Conservation (phyloP, 1,140 invertebrate genomes). For the Apocrypta bakeri region DNA sequence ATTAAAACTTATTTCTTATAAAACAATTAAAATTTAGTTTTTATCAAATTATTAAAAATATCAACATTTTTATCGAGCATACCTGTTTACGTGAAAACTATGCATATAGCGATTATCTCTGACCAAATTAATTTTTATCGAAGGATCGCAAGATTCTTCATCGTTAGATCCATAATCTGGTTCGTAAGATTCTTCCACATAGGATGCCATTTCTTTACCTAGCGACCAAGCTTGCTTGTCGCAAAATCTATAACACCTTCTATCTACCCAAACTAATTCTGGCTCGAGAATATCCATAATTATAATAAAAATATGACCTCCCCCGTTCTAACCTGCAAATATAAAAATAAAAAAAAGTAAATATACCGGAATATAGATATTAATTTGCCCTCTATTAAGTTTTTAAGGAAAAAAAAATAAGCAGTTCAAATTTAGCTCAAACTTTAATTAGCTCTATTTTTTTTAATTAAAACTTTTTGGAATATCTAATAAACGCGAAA, state of each 20-base stretch:
- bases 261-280: constrained; percentile 75
- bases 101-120: constrained; percentile 57
- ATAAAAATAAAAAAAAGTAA: background rate
- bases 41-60: constrained; percentile 10
- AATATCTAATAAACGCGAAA: too few relatives aligned
- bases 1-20: constrained; percentile 1
- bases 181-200: constrained; percentile 64
- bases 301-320: too few relatives aligned
- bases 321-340: too few relatives aligned
- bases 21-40: background rate
- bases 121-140: constrained; percentile 65
- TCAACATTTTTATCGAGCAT: too few relatives aligned
- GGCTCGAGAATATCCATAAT: constrained; percentile 67
- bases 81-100: constrained; percentile 58
- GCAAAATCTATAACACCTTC: constrained; percentile 74
- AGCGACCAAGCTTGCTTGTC: constrained; percentile 53
- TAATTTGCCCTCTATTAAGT: too few relatives aligned
- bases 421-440: too few relatives aligned
- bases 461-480: too few relatives aligned
- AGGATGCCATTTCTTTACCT: constrained; percentile 51
- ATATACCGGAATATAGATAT: too few relatives aligned
- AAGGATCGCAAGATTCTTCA: constrained; percentile 54
- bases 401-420: too few relatives aligned
- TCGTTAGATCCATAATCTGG: constrained; percentile 70
- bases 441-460: too few relatives aligned